phyloP scores from a whole-genome alignment of 2,888 invertebrate species.

The Carpatolechia fugitivella region DNA sequence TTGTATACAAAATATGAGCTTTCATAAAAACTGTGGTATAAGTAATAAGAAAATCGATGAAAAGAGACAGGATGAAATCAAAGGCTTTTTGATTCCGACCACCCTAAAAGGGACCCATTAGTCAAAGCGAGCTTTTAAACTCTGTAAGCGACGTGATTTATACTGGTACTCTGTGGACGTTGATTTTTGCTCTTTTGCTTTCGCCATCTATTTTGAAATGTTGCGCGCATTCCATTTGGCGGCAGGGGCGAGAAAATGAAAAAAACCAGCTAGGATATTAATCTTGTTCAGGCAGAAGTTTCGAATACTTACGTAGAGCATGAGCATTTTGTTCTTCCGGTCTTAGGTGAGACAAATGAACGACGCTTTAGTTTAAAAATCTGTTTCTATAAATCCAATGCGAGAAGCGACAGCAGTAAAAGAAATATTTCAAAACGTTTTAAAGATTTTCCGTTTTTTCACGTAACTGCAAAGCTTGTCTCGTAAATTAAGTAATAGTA shows the following conservation, averaged over 20 bases:
- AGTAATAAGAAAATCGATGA: conserved; percentile 26
- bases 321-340: no score
- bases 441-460: neutral
- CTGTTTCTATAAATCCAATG: no score
- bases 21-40: no score
- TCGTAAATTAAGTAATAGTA: no score
- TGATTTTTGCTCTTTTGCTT: conserved; percentile 49
- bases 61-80: conserved; percentile 37
- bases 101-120: conserved; percentile 49
- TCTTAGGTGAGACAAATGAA: no score
- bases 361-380: no score
- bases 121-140: conserved; percentile 57
- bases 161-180: conserved; percentile 36
- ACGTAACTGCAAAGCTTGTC: neutral
- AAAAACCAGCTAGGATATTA: conserved; percentile 42
- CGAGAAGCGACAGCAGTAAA: no score
- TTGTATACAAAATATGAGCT: no score
- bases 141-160: conserved; percentile 60
- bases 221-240: conserved; percentile 51
- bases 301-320: neutral
- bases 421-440: no score
- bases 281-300: conserved; percentile 27
- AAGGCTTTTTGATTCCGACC: conserved; percentile 36
- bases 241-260: conserved; percentile 48
- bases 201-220: conserved; percentile 51